Evolutionary conservation across 1,140 invertebrate species (phyloP).

Genomic region (Cataglyphis hispanica): DNA sequence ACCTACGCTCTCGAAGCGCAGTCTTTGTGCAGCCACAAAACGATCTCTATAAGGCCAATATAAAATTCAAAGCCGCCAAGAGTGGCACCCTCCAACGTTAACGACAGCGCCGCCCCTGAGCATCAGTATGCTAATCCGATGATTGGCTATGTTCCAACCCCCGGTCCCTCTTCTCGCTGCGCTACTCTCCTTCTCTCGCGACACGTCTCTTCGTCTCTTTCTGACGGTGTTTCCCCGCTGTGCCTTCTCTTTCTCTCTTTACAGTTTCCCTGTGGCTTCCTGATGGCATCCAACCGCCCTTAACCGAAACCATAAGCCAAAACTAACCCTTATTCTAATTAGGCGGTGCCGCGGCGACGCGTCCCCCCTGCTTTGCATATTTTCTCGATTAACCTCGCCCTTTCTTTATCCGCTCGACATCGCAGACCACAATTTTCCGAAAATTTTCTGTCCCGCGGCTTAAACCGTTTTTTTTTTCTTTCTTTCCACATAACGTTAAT

Average conservation of each 20-base stretch:
- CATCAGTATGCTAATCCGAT: slow-evolving; percentile 86
- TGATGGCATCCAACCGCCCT: slow-evolving; percentile 76
- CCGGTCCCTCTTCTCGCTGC: slow-evolving; percentile 66
- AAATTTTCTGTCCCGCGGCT: slow-evolving; percentile 42
- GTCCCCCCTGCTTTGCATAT: slow-evolving; percentile 81
- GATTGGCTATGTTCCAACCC: slow-evolving; percentile 85
- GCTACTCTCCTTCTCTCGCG: slow-evolving; percentile 53
- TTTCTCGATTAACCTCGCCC: slow-evolving; percentile 82
- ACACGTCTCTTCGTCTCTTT: slow-evolving; percentile 57
- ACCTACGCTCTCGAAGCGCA: slow-evolving; percentile 27
- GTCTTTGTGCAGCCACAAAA: slow-evolving; percentile 71
- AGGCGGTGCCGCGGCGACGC: slow-evolving; percentile 79
- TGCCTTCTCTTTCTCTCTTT: slow-evolving; percentile 51
- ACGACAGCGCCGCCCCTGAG: slow-evolving; percentile 84
- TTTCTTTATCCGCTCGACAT: slow-evolving; percentile 73
- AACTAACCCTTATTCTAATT: slow-evolving; percentile 86
- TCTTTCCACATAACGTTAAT: not conserved
- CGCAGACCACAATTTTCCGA: slow-evolving; percentile 66
- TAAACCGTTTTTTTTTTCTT: not conserved
- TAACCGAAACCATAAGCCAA: slow-evolving; percentile 85
- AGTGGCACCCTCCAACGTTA: slow-evolving; percentile 83
- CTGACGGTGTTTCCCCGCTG: slow-evolving; percentile 31
- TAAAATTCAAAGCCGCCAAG: slow-evolving; percentile 84
- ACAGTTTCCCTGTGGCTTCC: slow-evolving; percentile 71
- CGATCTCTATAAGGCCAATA: slow-evolving; percentile 72